Conservation (phyloP, 2,797 vertebrate species). For the Artibeus lituratus region DNA sequence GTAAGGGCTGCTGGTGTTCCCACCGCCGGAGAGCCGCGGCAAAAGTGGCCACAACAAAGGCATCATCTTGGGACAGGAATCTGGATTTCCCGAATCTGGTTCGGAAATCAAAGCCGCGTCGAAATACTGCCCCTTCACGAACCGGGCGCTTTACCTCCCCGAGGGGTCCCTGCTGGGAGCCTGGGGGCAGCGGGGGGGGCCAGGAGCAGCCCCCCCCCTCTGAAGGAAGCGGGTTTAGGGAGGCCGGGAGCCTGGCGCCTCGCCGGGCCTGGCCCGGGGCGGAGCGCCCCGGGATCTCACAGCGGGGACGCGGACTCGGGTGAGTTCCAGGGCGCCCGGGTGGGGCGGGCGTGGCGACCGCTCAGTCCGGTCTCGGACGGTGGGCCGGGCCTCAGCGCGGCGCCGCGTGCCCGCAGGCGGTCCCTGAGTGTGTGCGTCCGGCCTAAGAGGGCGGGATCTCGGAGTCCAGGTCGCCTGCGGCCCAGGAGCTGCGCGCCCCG, state of each 20-base stretch:
- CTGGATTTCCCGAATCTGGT: neutral
- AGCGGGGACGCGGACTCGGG: rapidly evolving
- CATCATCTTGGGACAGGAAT: neutral
- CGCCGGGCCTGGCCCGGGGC: neutral
- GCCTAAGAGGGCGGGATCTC: neutral
- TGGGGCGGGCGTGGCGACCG: rapidly evolving
- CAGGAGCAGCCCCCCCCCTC: neutral
- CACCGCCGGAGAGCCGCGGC: rapidly evolving
- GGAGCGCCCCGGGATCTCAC: neutral
- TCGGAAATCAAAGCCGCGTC: neutral
- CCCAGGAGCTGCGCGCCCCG: neutral
- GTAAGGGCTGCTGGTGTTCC: neutral
- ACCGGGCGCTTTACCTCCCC: rapidly evolving
- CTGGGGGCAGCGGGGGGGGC: too few relatives aligned
- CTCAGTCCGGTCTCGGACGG: neutral
- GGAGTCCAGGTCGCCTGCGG: neutral
- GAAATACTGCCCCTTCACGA: neutral
- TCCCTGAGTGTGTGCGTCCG: neutral
- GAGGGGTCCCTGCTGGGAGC: neutral
- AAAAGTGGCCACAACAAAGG: neutral
- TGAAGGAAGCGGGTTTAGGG: neutral
- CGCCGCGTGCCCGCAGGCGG: neutral
- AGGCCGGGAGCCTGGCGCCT: rapidly evolving
- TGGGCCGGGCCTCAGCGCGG: neutral
- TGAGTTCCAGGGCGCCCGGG: neutral